phyloP scores from a whole-genome alignment of 2,113 vertebrate genomes.

The Hoplias malabaricus region DNA sequence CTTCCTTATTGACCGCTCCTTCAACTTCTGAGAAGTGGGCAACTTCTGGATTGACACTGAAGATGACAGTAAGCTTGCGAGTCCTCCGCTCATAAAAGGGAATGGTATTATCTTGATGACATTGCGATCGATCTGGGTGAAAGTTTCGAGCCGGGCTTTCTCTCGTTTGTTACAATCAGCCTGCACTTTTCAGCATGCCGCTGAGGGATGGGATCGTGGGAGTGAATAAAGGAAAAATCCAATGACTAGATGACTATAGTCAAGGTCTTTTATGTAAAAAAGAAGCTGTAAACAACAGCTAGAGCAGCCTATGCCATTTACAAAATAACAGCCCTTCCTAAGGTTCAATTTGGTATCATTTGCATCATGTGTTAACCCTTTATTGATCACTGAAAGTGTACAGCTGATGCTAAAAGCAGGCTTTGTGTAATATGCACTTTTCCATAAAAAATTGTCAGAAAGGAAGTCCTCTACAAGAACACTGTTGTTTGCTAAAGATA shows the following conservation, averaged over 20 bases:
- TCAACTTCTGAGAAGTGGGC: slow-evolving; percentile 29
- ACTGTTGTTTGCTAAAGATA: too few species aligned
- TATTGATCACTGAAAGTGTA: too few species aligned
- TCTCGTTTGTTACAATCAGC: slow-evolving; percentile 30
- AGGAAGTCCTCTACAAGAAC: too few species aligned
- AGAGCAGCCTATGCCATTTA: too few species aligned
- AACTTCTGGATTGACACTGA: slow-evolving; percentile 31
- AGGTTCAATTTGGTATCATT: neutral
- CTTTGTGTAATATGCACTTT: too few species aligned
- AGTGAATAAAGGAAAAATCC: neutral
- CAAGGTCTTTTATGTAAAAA: neutral
- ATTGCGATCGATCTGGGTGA: slow-evolving; percentile 25
- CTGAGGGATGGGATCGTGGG: slow-evolving; percentile 6
- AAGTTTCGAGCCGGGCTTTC: slow-evolving; percentile 1
- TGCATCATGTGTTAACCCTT: too few species aligned
- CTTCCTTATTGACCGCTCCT: slow-evolving; percentile 29
- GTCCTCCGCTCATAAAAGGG: slow-evolving; percentile 30
- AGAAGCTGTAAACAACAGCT: neutral
- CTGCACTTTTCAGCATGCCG: neutral
- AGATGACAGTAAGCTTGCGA: neutral
- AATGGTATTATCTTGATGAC: slow-evolving; percentile 30
- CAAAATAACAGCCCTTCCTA: neutral
- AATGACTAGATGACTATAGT: neutral
- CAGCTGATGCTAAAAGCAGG: too few species aligned
- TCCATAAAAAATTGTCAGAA: too few species aligned